Evolutionary conservation across 2,888 invertebrate species (phyloP), one percentile per base, ranked within the genome.

Genomic region (Acleris holmiana): DNA sequence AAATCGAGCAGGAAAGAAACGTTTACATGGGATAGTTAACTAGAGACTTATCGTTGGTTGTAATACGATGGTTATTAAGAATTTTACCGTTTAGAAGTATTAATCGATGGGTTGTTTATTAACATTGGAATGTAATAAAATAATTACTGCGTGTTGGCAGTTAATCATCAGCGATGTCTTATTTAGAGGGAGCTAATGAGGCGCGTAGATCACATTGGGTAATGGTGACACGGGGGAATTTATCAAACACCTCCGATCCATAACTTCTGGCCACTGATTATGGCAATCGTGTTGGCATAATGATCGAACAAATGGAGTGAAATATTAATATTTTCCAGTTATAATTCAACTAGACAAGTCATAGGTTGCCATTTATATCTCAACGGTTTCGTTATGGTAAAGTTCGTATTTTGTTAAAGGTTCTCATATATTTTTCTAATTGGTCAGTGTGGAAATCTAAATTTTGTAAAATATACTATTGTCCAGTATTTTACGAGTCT

Each of bases 131-230:
- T 87, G 88, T 82, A 88, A 89, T 91, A 87, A 91, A 89, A 89
- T 90, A 89, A 91, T 88, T 81, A 86, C 76, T 75, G 75, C 74
- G 69, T 75, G 79, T 75, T 76, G 78, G 73, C 82, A 80, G 83
- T 91, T 86, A 89, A 91, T 91, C 88, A 88, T 79, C 75, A 66
- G 78, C 82, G 84, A 91, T 88, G 86, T 90, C 88, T 91, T 87
- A 92, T 90, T 92, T 89, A 83, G 85, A 83, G 81, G 82, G 76
- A 87, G 84, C 84, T 92, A 91, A 92, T 91, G 90, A 90, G 88
- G 77, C 76, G 74, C 87, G 84, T 91, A 90, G 86, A 90, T 91
- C 91, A 91, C 87, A 82, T 84, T 84, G 77, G 79, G 86, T 91
- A 91, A 91, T 91, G 84, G 86, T 81, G 91, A 91, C 90, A 85